Conservation (phyloP, 2,797 vertebrate genomes). For the Brachyalestes nurse region DNA sequence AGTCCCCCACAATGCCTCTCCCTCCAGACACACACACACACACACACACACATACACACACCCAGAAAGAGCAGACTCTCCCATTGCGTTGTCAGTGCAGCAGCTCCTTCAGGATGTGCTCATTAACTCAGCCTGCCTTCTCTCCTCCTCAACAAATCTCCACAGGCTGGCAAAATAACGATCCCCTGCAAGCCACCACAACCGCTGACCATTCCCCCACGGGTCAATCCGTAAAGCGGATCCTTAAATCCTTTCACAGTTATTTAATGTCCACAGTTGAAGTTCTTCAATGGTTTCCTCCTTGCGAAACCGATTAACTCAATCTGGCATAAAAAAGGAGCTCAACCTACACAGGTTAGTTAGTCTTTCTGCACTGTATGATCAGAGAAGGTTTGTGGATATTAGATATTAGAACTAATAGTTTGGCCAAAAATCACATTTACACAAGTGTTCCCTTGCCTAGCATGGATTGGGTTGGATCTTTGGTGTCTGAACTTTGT, state of each 20-base stretch:
- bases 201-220: neutral
- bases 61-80: constrained; percentile 15
- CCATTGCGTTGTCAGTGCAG: neutral
- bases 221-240: constrained; percentile 46
- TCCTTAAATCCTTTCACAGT: constrained; percentile 17
- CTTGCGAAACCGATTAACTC: neutral
- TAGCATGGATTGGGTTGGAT: no score
- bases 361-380: constrained; percentile 1
- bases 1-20: constrained; percentile 3
- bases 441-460: no score
- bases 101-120: constrained; percentile 10
- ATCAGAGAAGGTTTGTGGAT: neutral
- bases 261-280: constrained; percentile 2
- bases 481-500: no score
- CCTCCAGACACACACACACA: constrained; percentile 35
- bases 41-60: constrained; percentile 36
- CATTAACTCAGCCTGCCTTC: constrained; percentile 32
- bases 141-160: constrained; percentile 14
- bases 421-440: no score
- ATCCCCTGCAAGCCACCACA: constrained; percentile 39
- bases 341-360: neutral
- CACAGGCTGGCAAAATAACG: constrained; percentile 33
- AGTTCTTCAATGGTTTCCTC: constrained; percentile 1
- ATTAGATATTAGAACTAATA: no score
- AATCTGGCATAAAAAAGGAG: neutral